phyloP scores from a whole-genome alignment of 2,797 vertebrate species.

The Gymnodraco acuticeps region DNA sequence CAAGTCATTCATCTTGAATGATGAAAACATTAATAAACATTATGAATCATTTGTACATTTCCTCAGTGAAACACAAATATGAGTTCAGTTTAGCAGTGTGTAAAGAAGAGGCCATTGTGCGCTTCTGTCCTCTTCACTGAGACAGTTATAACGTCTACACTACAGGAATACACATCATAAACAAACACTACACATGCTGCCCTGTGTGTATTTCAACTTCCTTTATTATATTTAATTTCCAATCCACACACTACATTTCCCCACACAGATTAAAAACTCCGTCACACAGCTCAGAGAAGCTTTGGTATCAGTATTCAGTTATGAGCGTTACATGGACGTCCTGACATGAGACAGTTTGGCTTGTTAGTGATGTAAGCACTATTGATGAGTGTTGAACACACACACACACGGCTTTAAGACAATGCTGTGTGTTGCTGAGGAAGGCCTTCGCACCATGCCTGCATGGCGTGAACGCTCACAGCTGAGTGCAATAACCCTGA shows the following conservation, averaged over 20 bases:
- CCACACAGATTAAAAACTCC: constrained; percentile 19
- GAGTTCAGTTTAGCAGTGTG: too few relatives aligned
- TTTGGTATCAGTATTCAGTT: constrained; percentile 75
- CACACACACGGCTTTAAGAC: background rate
- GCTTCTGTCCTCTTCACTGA: too few relatives aligned
- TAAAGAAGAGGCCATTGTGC: too few relatives aligned
- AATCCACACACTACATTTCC: constrained; percentile 37
- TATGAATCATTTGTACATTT: too few relatives aligned
- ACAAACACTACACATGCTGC: constrained; percentile 10
- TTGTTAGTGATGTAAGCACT: background rate
- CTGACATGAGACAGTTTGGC: constrained; percentile 28
- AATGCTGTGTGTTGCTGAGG: too few relatives aligned
- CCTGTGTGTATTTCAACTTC: background rate
- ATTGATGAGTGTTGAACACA: too few relatives aligned
- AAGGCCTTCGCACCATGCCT: constrained; percentile 13
- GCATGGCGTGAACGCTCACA: constrained; percentile 6
- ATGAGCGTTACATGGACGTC: constrained; percentile 21
- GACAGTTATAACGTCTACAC: too few relatives aligned
- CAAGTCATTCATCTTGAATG: too few relatives aligned
- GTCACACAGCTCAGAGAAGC: constrained; percentile 35
- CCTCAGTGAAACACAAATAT: too few relatives aligned
- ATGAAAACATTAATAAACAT: too few relatives aligned
- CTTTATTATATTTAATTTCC: constrained; percentile 42
- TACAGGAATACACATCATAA: background rate
- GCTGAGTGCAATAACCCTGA: too few relatives aligned